These are phyloP conservation scores for Bambusicola thoracicus DNA, from an alignment of 2,113 vertebrate species.

Conservation along the genomic window DNA sequence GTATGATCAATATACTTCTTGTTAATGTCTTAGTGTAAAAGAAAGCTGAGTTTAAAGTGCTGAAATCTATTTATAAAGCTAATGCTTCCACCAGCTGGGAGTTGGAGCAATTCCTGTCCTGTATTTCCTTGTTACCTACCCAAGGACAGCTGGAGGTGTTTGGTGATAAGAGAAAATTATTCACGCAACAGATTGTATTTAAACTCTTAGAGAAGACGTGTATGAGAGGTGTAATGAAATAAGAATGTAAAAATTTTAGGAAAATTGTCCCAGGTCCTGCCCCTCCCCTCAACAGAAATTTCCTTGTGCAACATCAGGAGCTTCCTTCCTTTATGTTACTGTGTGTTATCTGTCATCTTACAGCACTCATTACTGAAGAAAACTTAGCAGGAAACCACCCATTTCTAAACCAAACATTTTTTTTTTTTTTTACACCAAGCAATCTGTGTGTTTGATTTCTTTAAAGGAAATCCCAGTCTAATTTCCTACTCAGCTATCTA, in stretches of 20 bases:
- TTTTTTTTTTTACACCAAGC: slow-evolving; percentile 42
- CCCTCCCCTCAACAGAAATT: background rate
- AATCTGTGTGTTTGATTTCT: slow-evolving; percentile 25
- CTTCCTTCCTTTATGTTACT: slow-evolving; percentile 18
- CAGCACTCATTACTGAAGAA: slow-evolving; percentile 7
- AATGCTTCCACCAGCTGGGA: slow-evolving; percentile 43
- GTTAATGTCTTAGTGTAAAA: slow-evolving; percentile 14
- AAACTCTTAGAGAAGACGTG: slow-evolving; percentile 60
- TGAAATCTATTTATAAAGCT: slow-evolving; percentile 20
- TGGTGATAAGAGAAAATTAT: slow-evolving; percentile 72
- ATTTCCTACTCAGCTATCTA: slow-evolving; percentile 12
- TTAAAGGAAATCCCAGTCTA: background rate
- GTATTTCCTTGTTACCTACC: slow-evolving; percentile 41
- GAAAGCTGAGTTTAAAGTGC: slow-evolving; percentile 36
- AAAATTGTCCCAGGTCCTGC: background rate
- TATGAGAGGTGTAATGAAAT: slow-evolving; percentile 55
- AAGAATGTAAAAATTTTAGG: slow-evolving; percentile 45
- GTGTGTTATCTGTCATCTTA: slow-evolving; percentile 3
- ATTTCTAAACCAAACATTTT: slow-evolving; percentile 41
- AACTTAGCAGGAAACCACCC: background rate
- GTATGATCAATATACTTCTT: background rate
- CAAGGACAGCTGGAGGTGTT: slow-evolving; percentile 66
- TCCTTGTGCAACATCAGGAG: slow-evolving; percentile 9
- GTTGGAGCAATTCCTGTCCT: slow-evolving; percentile 41
- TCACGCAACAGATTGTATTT: slow-evolving; percentile 64